A percentile compares a stretch with the other conserved stretches of the same genome.
phyloP scores from a whole-genome alignment of 2,797 vertebrate genomes.

The Rhincodon typus region DNA sequence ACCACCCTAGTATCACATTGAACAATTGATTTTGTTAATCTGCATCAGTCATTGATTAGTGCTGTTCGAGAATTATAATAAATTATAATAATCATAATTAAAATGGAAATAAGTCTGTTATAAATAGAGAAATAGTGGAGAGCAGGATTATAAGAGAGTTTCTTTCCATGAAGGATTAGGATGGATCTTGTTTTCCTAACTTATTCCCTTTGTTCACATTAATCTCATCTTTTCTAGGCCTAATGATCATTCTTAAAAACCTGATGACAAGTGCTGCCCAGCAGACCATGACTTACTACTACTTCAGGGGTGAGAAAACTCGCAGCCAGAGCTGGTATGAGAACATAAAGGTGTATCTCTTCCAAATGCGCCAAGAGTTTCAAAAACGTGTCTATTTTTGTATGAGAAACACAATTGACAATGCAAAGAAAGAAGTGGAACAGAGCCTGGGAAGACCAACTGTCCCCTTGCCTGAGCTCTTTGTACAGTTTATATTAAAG shows the following conservation, averaged over 20 bases:
- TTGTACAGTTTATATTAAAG: neutral
- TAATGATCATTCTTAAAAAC: slow-evolving; percentile 17
- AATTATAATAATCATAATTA: too few species aligned
- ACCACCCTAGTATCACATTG: too few species aligned
- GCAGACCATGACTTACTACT: neutral
- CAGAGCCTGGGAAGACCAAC: neutral
- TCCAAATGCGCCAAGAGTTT: neutral
- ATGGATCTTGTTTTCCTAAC: too few species aligned
- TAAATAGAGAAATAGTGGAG: too few species aligned
- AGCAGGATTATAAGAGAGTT: too few species aligned
- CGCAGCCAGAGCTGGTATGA: neutral
- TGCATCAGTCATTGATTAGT: too few species aligned
- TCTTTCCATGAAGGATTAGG: too few species aligned
- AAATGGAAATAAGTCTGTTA: too few species aligned
- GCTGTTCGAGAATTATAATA: too few species aligned
- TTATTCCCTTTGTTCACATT: neutral
- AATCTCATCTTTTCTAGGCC: neutral
- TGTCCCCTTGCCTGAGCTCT: neutral
- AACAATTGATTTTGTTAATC: too few species aligned
- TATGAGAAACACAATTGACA: neutral
- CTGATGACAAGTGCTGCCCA: neutral
- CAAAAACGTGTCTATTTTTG: slow-evolving; percentile 1
- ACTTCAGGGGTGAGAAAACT: neutral
- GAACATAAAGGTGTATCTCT: neutral
- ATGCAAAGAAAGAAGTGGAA: neutral